These are phyloP conservation scores for Palythoa heliodiscus DNA, from an alignment of 92 coral and sea anemone species.

Conservation along the genomic window DNA sequence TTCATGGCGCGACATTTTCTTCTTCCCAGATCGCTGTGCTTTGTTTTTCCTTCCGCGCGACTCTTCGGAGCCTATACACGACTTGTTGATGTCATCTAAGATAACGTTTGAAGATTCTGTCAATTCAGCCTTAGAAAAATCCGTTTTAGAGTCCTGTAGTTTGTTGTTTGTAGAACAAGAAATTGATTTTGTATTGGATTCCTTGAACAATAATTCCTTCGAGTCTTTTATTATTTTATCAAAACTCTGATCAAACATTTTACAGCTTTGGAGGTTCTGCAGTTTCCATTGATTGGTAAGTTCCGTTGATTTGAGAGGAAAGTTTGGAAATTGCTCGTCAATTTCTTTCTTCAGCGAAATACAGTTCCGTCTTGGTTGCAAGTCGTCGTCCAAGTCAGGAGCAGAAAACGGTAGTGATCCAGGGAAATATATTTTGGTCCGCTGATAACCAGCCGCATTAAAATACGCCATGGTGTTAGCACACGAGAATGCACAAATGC, in stretches of 20 bases:
- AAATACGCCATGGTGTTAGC: constrained; percentile 2
- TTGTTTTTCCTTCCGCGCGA: constrained; percentile 21
- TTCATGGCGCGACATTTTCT: constrained; percentile 29
- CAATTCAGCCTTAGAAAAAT: not conserved
- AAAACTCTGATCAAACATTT: constrained; percentile 30
- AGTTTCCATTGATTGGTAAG: not conserved
- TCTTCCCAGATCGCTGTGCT: constrained; percentile 26
- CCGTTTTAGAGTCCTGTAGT: not conserved
- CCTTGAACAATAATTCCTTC: not conserved
- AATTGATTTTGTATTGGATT: not conserved
- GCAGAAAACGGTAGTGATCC: constrained; percentile 39
- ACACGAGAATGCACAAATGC: constrained; percentile 1
- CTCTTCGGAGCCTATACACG: not conserved
- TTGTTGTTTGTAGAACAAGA: constrained; percentile 18
- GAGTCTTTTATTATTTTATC: constrained; percentile 33
- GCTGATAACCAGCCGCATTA: not conserved
- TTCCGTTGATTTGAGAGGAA: constrained; percentile 20
- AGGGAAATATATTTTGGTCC: constrained; percentile 36
- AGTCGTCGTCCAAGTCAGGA: constrained; percentile 12
- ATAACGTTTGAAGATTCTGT: not conserved
- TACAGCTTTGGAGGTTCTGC: constrained; percentile 24
- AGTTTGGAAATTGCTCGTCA: not conserved
- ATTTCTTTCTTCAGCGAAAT: constrained; percentile 28
- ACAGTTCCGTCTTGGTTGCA: constrained; percentile 29
- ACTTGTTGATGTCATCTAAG: not conserved